These are phyloP conservation scores for Apogon talboti DNA, from an alignment of 2,797 vertebrate genomes.

Conservation along the genomic window DNA sequence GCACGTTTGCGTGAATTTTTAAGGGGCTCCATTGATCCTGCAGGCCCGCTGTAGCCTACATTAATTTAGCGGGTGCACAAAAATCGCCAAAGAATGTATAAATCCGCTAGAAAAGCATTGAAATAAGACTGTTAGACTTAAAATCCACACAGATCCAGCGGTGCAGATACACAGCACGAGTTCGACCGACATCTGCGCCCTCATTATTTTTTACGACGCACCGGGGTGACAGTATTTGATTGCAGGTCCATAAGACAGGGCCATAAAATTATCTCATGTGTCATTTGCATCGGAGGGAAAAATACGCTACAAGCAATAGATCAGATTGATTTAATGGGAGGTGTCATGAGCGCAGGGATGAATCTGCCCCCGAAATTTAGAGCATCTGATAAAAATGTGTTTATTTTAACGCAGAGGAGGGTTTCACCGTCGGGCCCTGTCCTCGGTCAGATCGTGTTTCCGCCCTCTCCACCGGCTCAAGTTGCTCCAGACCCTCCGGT, in stretches of 20 bases:
- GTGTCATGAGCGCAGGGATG: constrained; percentile 45
- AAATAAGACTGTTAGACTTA: no score
- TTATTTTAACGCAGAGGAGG: constrained; percentile 2
- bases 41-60: neutral
- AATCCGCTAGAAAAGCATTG: no score
- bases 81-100: neutral
- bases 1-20: constrained; percentile 8
- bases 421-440: neutral
- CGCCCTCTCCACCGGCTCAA: constrained; percentile 3
- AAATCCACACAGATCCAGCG: constrained; percentile 2
- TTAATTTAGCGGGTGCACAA: neutral
- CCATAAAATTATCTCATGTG: constrained; percentile 28
- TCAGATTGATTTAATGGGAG: constrained; percentile 18
- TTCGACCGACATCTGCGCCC: constrained; percentile 47
- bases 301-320: neutral
- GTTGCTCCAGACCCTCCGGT: neutral
- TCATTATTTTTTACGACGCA: constrained; percentile 56
- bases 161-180: constrained; percentile 24
- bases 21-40: neutral
- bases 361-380: constrained; percentile 28
- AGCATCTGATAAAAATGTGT: neutral
- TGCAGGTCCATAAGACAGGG: constrained; percentile 6
- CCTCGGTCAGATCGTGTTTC: no score
- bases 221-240: constrained; percentile 36
- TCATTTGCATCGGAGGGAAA: constrained; percentile 5